phyloP scores from a whole-genome alignment of 2,888 invertebrate genomes.

The Lamproptera curius region DNA sequence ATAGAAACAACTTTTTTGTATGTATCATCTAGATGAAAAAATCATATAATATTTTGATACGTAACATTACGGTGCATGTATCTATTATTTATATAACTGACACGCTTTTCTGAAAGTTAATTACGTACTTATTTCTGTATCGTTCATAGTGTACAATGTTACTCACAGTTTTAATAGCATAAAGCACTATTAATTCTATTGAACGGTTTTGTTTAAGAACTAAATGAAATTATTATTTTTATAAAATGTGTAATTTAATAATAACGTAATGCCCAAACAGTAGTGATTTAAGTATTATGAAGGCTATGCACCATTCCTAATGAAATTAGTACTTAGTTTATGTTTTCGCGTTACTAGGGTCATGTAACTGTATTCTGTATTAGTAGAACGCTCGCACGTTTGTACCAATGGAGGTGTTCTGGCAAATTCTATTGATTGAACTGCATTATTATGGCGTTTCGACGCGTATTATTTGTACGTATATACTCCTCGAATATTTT shows the following conservation, averaged over 20 bases:
- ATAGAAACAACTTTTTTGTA: too few species aligned
- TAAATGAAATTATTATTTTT: constrained; percentile 3
- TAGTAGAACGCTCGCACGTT: constrained; percentile 20
- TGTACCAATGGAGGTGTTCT: constrained; percentile 31
- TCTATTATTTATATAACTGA: neutral
- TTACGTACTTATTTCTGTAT: too few species aligned
- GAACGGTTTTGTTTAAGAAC: too few species aligned
- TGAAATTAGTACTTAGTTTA: constrained; percentile 28
- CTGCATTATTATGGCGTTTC: constrained; percentile 55
- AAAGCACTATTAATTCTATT: too few species aligned
- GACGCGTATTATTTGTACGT: constrained; percentile 41
- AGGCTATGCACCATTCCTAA: constrained; percentile 37
- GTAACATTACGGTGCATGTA: neutral
- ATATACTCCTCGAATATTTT: constrained; percentile 54
- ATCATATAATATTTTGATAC: neutral
- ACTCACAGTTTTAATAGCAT: too few species aligned
- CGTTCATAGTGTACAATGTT: too few species aligned
- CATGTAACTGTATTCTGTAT: constrained; percentile 18
- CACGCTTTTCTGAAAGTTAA: neutral
- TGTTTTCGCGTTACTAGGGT: constrained; percentile 19
- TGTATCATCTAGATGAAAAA: too few species aligned
- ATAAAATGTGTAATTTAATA: constrained; percentile 15
- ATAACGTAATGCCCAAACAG: constrained; percentile 14
- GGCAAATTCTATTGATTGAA: constrained; percentile 52
- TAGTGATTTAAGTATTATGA: constrained; percentile 29